phyloP scores from a whole-genome alignment of 2,113 vertebrate species.

The Hemiprocne comata region DNA sequence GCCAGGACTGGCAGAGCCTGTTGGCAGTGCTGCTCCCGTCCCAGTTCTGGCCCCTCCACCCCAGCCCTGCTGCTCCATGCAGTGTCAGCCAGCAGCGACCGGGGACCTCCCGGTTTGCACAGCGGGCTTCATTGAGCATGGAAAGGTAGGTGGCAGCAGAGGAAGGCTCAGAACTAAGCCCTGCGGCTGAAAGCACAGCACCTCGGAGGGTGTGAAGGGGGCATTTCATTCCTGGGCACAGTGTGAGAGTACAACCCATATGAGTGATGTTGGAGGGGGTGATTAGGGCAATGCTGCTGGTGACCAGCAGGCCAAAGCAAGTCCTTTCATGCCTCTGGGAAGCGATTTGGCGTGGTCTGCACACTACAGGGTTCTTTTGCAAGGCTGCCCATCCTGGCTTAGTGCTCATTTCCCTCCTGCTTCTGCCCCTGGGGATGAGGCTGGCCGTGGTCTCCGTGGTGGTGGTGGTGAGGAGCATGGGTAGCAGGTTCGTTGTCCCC shows the following conservation, averaged over 20 bases:
- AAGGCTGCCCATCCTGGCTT: background rate
- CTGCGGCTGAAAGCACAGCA: background rate
- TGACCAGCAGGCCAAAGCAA: background rate
- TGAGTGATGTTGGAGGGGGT: background rate
- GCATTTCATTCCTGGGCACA: background rate
- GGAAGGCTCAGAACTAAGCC: background rate
- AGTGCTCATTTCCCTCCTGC: background rate
- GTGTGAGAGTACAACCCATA: accelerated
- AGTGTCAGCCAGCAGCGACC: conserved; percentile 64
- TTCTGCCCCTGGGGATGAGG: background rate
- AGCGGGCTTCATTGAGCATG: conserved; percentile 71
- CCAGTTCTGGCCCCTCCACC: background rate
- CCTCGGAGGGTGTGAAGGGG: background rate
- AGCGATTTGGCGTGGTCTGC: background rate
- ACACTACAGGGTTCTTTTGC: background rate
- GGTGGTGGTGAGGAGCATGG: background rate
- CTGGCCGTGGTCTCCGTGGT: background rate
- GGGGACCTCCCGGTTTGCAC: conserved; percentile 61
- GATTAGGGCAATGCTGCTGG: background rate
- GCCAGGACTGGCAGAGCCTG: background rate
- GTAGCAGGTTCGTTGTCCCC: background rate
- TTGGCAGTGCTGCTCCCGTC: background rate
- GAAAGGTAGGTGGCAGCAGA: background rate
- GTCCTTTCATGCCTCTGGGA: background rate
- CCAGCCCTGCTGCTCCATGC: background rate